Evolutionary conservation across 2,113 vertebrate species (phyloP).

Genomic region (Heptranchias perlo): DNA sequence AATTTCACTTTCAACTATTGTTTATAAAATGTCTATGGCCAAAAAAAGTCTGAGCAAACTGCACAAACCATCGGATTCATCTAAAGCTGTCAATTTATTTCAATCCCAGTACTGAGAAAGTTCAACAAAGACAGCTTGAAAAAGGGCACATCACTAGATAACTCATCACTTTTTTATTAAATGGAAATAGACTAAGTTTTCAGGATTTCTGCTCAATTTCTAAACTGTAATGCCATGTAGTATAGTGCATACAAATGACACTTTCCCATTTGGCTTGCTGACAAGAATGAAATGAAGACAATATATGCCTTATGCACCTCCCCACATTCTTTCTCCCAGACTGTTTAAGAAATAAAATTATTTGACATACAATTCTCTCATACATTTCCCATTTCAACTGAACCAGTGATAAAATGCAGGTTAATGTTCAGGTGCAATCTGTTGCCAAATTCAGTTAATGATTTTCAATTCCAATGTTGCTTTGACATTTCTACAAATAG

Average conservation of each 20-base stretch:
- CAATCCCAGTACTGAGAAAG: neutral
- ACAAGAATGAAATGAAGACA: neutral
- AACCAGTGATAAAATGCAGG: neutral
- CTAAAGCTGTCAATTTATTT: neutral
- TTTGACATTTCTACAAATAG: neutral
- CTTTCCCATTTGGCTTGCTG: neutral
- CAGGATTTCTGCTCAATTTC: neutral
- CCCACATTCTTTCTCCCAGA: neutral
- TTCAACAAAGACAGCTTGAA: neutral
- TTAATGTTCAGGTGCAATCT: neutral
- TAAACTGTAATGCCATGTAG: neutral
- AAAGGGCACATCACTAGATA: neutral
- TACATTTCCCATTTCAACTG: neutral
- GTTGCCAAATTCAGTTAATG: neutral
- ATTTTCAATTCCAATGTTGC: neutral
- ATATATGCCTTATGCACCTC: neutral
- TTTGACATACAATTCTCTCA: neutral
- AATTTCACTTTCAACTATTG: neutral
- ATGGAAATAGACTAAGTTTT: neutral
- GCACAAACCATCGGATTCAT: neutral
- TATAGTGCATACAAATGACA: neutral
- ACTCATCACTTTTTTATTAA: neutral
- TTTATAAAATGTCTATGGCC: neutral
- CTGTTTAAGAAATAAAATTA: neutral
- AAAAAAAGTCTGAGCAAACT: neutral